These are phyloP conservation scores for Asbolus verrucosus DNA, from an alignment of 1,140 invertebrate genomes.

Conservation along the genomic window DNA sequence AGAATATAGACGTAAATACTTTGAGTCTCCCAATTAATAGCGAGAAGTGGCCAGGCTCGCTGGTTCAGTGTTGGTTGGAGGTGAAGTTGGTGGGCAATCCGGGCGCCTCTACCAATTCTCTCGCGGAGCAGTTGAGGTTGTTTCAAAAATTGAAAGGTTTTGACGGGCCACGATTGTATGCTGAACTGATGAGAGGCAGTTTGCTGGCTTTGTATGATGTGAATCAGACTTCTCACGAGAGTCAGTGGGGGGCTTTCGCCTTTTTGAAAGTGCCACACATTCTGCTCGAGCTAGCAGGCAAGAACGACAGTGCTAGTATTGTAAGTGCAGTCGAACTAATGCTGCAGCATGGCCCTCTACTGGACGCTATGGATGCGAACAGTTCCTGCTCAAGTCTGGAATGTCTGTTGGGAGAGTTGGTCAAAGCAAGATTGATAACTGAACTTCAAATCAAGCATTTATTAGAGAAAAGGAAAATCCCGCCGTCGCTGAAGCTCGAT, in stretches of 20 bases:
- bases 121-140: constrained; percentile 85
- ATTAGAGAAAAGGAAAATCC: constrained; percentile 73
- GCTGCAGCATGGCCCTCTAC: constrained; percentile 81
- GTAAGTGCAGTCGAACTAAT: constrained; percentile 86
- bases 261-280: constrained; percentile 91
- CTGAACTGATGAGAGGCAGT: constrained; percentile 89
- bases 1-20: constrained; percentile 73
- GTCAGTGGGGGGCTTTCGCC: constrained; percentile 93
- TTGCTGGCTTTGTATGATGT: constrained; percentile 89
- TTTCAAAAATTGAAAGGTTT: constrained; percentile 84
- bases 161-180: constrained; percentile 76
- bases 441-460: constrained; percentile 82
- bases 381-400: constrained; percentile 89
- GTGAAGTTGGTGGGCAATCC: constrained; percentile 82
- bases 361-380: constrained; percentile 91
- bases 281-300: constrained; percentile 76
- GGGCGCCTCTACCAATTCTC: constrained; percentile 79
- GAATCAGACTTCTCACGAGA: constrained; percentile 78
- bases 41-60: constrained; percentile 78
- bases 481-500: constrained; percentile 58
- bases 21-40: constrained; percentile 69
- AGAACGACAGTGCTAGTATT: constrained; percentile 66
- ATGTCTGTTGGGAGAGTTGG: constrained; percentile 84
- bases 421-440: constrained; percentile 82
- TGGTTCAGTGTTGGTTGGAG: constrained; percentile 77